Base-by-base conservation (phyloP, 2,113 vertebrate genomes). In the Sakesphorus luctuosus region DNA sequence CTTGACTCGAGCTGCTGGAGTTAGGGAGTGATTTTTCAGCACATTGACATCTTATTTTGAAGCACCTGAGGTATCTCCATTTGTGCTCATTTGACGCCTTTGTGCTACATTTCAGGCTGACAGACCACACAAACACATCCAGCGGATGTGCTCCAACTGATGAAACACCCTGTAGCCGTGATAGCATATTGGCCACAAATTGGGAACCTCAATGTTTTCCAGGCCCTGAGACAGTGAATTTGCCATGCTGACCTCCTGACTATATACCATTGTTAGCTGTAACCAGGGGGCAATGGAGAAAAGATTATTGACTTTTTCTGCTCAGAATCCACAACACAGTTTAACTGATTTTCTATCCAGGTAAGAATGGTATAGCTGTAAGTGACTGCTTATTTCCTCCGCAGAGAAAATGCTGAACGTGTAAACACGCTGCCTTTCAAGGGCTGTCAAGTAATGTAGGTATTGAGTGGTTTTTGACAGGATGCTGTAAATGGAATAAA, bases 31-130 rank as follows among this genome's bases (percentile, higher is more conserved):
- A 92, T 94, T 93, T 93, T 96, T 90, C 90, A 95, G 72, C 47
- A 52, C 24, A 67, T 61, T 84, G 93, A 92, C 79, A 90, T 93
- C 79, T 95, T 81, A 84, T 84, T 95, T 92, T 83, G 79, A 89
- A 90, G 83, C 75, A 84, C 92, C 88, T 86, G 90, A 71, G 46
- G 68, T 94, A 90, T 74, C 47, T 93, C 86, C 84, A 87, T 89
- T 87, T 92, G 81, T 11, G 13, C 85, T 89, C 76, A 87, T 74
- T 91, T 92, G 85, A 92, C 4, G 33, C 76, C 65, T 86, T 52
- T 50, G 79, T 84, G 82, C 63, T 63, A 29, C 13, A 9, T 90
- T 88, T 85, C 67, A 78, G 66, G 77, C 53, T 90, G 84, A 84
- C 92, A 95, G 85, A 85, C 38, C 20, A 67, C 11, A 65, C 68